phyloP scores from a whole-genome alignment of 1,140 invertebrate genomes.

The Zophobas atratus region DNA sequence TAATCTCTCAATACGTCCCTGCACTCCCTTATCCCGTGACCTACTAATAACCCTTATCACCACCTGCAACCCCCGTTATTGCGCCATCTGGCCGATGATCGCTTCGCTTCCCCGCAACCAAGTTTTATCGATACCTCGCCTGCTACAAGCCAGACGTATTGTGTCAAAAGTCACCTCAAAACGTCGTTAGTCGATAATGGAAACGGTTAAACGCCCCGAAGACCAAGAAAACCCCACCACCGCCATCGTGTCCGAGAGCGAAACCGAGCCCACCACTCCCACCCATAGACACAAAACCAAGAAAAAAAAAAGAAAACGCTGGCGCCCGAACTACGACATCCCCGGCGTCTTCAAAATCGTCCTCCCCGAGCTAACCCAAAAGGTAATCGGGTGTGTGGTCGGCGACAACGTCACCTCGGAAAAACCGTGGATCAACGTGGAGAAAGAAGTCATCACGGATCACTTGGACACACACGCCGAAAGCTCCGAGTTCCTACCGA shows the following conservation, averaged over 20 bases:
- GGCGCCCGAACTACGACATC: constrained; percentile 52
- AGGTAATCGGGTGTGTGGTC: constrained; percentile 68
- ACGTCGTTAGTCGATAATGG: too few species aligned
- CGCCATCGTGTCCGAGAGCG: constrained; percentile 9
- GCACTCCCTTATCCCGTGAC: too few species aligned
- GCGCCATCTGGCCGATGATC: too few species aligned
- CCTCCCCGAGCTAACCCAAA: constrained; percentile 69
- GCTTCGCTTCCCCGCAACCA: too few species aligned
- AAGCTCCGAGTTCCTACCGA: constrained; percentile 74
- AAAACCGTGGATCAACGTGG: constrained; percentile 80
- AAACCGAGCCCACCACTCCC: background rate
- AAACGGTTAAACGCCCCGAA: too few species aligned
- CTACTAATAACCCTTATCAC: too few species aligned
- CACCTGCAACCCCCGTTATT: too few species aligned
- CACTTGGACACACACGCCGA: constrained; percentile 69
- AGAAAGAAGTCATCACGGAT: constrained; percentile 76
- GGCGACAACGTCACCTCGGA: constrained; percentile 77
- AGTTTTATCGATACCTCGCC: too few species aligned
- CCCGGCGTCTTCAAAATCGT: constrained; percentile 60
- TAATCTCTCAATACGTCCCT: too few species aligned
- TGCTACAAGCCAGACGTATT: too few species aligned
- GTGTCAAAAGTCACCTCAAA: too few species aligned
- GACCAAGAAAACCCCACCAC: constrained; percentile 3
- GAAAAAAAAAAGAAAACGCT: background rate
- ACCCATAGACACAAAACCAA: constrained; percentile 2